A percentile compares a stretch with the other conserved stretches of the same genome.
Conservation (phyloP, 2,888 invertebrate genomes). For the Nasonovia ribisnigri region DNA sequence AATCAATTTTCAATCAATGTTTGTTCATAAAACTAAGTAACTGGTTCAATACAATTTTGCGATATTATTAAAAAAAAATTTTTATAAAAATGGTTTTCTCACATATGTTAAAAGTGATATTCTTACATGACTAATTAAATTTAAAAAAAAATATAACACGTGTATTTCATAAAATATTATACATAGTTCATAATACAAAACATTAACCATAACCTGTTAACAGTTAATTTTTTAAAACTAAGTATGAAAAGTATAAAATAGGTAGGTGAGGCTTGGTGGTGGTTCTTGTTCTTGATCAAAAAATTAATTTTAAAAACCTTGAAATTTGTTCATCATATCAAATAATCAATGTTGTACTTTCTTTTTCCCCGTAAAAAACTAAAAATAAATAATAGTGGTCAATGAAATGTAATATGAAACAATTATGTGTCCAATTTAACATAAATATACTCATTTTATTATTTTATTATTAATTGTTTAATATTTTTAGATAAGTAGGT, state of each 20-base stretch:
- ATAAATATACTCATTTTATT: not conserved
- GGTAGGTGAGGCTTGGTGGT: not conserved
- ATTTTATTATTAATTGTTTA: not conserved
- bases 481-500: not conserved
- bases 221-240: not conserved
- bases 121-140: not conserved
- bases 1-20: not conserved
- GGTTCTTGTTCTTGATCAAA: not conserved
- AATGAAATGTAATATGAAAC: not conserved
- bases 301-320: not conserved
- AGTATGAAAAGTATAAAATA: not conserved
- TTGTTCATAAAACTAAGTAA: not conserved
- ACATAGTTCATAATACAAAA: not conserved
- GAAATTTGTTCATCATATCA: not conserved
- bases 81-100: not conserved
- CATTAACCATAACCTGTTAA: not conserved
- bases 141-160: not conserved
- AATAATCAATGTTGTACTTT: conserved; percentile 18
- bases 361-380: conserved; percentile 52
- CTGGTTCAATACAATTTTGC: not conserved
- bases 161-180: not conserved
- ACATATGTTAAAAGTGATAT: not conserved
- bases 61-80: not conserved
- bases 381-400: not conserved
- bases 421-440: not conserved